These are phyloP conservation scores for Echinometra lucunter DNA, from an alignment of 53 echinoderm and acorn worm species.

Conservation along the genomic window DNA sequence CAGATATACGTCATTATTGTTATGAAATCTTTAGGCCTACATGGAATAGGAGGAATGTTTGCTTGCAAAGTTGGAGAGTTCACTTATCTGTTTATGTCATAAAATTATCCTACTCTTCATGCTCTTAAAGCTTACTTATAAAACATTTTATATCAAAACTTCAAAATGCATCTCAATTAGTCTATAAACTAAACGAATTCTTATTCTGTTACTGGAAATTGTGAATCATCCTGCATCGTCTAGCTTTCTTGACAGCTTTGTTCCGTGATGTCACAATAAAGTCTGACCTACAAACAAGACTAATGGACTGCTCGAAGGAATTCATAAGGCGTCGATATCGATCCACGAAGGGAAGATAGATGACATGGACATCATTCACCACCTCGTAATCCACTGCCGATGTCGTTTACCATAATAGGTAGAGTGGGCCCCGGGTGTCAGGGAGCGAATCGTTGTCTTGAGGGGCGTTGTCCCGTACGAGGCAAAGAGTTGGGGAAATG, in stretches of 20 bases:
- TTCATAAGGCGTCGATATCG: slow-evolving; percentile 28
- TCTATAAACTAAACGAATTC: no score
- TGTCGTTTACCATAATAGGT: slow-evolving; percentile 55
- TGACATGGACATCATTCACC: slow-evolving; percentile 56
- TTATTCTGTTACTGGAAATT: no score
- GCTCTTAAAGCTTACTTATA: not conserved
- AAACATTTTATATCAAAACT: not conserved
- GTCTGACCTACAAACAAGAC: not conserved
- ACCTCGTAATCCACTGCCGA: slow-evolving; percentile 48
- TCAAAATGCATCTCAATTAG: not conserved
- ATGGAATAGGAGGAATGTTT: not conserved
- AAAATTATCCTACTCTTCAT: not conserved
- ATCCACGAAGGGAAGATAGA: not conserved
- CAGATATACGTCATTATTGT: not conserved
- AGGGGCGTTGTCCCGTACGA: not conserved
- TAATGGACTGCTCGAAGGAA: slow-evolving; percentile 32
- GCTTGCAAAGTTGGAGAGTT: not conserved
- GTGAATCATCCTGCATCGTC: no score
- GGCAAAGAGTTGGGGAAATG: not conserved
- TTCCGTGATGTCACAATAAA: not conserved
- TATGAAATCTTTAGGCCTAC: not conserved
- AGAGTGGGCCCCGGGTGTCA: slow-evolving; percentile 9
- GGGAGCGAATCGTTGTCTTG: not conserved
- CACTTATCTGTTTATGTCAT: not conserved
- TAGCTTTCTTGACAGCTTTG: no score